Base-by-base conservation (phyloP, 2,888 invertebrate genomes). In the Eulithis prunata region DNA sequence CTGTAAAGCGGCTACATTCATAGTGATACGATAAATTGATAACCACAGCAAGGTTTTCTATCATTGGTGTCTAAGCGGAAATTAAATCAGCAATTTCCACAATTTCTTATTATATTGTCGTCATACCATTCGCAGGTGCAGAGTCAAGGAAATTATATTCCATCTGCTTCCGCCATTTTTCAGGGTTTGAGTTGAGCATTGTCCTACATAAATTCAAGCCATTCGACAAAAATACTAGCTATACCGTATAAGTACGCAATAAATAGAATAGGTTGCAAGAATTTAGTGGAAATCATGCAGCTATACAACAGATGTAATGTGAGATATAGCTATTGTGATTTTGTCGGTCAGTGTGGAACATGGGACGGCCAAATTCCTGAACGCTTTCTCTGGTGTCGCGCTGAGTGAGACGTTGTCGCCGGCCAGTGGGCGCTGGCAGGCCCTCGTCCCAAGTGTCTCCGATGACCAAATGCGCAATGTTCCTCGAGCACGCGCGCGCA, bases 361-460 rank as follows among this genome's bases (percentile, higher is more conserved):
- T 81, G 83, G 81, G 81, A 77, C 81, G 87, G 82, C 86, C 89
- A 86, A 91, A 92, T 92, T 91, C 92, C 91, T 91, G 81, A 87
- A 82, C 91, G 91, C 92, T 92, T 92, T 93, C 92, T 90, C 92
- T 87, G 84, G 79, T 78, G 72, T 79, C 78, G 79, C 78, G 60
- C 63, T 71, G 66, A 67, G 61, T 67, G 70, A 32, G 32, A 70
- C 66, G 70, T 69, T 65, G 41, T 62, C 47, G 14, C 10, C 68
- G 64, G 56, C 69, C 68, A 70, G 70, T 66, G 64, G 71, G 68
- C 66, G 63, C 66, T 52, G 65, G 13, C 12, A 45, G 55, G 62
- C 57, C 55, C 55, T 56, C 65, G 41, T 2, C 41, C 10, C n/a
- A 53, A 60, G 47, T 57, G 53, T 64, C 57, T 53, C 57, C 49